Base-by-base conservation (phyloP, 2,113 vertebrate species). In the Thryonomys swinderianus region DNA sequence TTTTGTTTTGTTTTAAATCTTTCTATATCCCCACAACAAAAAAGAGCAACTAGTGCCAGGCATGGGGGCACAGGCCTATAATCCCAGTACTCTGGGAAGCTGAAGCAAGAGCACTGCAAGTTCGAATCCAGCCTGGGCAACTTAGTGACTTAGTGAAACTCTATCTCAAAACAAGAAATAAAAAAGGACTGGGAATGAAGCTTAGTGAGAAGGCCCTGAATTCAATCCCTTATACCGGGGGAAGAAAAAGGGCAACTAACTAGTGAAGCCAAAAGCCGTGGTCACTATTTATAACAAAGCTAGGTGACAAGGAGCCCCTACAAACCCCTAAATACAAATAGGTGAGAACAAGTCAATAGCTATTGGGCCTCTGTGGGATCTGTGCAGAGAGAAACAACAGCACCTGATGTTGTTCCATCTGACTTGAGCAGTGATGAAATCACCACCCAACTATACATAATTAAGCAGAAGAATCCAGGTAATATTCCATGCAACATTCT, bases 21-120 rank as follows among this genome's bases (percentile, higher is more conserved):
- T 51, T 62, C 55, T 92, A 81, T 95, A 89, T 96, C 45, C 61
- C 62, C 76, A 78, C 40, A 69, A 57, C 78, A 32, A 45, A 85
- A 82, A 61, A 78, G 45, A 51, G 27, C 73, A 51, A 53, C 48
- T 53, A 53, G 8, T 53, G 30, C 48, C 48, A 78, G 9, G 18
- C 30, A 78, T 5, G 30, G 48, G 34, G 74, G 48, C 30, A 40
- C 30, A 78, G 17, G 30, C 48, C 27, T 53, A 3, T 53, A 78
- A 53, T 53, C 48, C 30, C 48, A 78, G 74, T 8, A 51, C 16
- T 78, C 30, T 53, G 51, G 3, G 32, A 53, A 30, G 74, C 48
- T 53, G 48, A 53, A 34, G 48, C 48, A 78, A 78, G 74, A 34
- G 30, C 17, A 51, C 5, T 21, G 4, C 45, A 78, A 34, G 32